These are phyloP conservation scores for Coracias cyanogaster DNA, from an alignment of 2,797 vertebrate genomes.

Conservation along the genomic window DNA sequence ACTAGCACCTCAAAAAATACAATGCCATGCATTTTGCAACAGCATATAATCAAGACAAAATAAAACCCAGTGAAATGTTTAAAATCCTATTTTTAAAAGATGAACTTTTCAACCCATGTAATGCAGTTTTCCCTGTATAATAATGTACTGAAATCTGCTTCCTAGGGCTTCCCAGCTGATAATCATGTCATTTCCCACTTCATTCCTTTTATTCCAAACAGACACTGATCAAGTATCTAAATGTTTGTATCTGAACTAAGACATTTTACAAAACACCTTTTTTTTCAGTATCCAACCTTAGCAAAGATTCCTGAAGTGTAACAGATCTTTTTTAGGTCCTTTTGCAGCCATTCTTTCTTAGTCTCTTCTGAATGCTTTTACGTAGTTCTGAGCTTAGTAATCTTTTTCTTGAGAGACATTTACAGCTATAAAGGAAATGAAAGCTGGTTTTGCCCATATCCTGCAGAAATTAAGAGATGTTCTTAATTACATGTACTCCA, in stretches of 20 bases:
- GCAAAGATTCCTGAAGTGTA: not conserved
- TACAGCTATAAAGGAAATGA: not conserved
- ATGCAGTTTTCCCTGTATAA: not conserved
- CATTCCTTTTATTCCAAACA: not conserved
- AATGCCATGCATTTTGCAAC: not conserved
- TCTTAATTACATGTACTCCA: not conserved
- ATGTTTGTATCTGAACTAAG: not conserved
- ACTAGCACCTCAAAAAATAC: not conserved
- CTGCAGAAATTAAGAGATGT: not conserved
- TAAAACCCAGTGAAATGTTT: not conserved
- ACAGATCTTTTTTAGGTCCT: not conserved
- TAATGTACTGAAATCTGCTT: not conserved
- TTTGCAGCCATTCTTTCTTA: not conserved
- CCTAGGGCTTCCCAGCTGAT: not conserved
- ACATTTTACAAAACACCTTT: accelerated
- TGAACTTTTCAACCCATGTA: not conserved
- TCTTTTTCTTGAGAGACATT: not conserved
- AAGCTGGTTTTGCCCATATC: not conserved
- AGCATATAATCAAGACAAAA: not conserved
- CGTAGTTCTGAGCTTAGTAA: not conserved
- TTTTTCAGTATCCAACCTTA: too few relatives aligned
- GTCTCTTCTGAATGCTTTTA: not conserved
- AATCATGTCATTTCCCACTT: not conserved
- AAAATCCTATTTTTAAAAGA: not conserved
- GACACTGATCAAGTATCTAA: not conserved